Percentiles rank a stretch among this genome's conserved stretches.
Conservation (phyloP, 2,888 invertebrate genomes). For the Lasioglossum vierecki region DNA sequence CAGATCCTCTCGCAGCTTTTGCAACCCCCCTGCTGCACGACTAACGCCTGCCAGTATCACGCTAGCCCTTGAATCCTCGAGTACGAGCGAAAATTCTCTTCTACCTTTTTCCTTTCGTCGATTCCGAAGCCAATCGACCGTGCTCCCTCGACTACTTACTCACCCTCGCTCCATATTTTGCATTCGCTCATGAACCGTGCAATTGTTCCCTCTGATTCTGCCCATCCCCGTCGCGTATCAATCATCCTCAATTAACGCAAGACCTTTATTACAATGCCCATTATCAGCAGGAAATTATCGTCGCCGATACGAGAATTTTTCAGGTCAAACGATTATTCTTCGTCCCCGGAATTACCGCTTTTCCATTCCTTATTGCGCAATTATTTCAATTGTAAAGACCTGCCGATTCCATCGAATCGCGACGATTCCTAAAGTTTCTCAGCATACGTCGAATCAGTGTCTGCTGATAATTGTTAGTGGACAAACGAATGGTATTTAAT, state of each 20-base stretch:
- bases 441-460: neutral
- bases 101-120: conserved; percentile 45
- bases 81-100: conserved; percentile 39
- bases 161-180: conserved; percentile 35
- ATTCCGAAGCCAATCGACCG: conserved; percentile 55
- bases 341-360: neutral
- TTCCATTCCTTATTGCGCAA: neutral
- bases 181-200: conserved; percentile 29
- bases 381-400: neutral
- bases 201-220: neutral
- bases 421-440: neutral
- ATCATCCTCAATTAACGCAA: conserved; percentile 7
- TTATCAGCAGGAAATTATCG: neutral
- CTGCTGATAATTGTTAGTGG: neutral
- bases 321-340: neutral
- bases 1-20: neutral
- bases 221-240: neutral
- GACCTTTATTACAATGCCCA: neutral
- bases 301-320: neutral
- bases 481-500: neutral
- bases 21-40: conserved; percentile 38
- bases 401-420: neutral
- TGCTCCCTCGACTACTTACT: conserved; percentile 29
- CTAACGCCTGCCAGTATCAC: conserved; percentile 64
- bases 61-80: conserved; percentile 51